Evolutionary conservation across 2,113 vertebrate genomes (phyloP), one percentile per base, ranked within the genome.

Genomic region (Camarhynchus parvulus): DNA sequence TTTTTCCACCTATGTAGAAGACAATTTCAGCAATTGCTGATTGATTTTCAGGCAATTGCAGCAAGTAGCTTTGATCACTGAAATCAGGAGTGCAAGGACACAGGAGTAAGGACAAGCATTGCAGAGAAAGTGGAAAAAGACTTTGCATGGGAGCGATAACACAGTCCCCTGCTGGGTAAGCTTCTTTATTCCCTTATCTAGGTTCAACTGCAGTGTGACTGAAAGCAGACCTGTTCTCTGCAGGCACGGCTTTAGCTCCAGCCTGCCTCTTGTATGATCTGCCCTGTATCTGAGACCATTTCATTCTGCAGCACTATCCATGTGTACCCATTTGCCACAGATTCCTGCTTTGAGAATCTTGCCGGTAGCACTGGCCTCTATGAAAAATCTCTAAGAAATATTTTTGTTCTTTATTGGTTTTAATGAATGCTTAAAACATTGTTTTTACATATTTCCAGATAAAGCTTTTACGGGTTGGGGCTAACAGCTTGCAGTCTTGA

Each of bases 21-120:
- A 39, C 25, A 70, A 82, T 91, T 93, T 74, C 85, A 82, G 33
- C 56, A 94, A 89, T 55, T 87, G 59, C 15, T 89, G 88, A 87
- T 50, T 94, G 88, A 87, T 91, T 95, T 90, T 70, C 78, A 87
- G 56, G 31, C 82, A 91, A 63, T 78, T 78, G 66, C 39, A 92
- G 74, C n/a, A 82, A 84, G 52, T 35, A 78, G 52, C 12, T 91
- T 84, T 78, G 85, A 75, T 74, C n/a, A 50, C 52, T 42, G 56
- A 84, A 93, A 90, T 72, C 56, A 75, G 47, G 47, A 92, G 61
- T 30, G 39, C 64, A 93, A 94, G 81, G 85, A 78, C 50, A 50
- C 25, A 27, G 21, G 35, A 62, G 15, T 42, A 84, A 89, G 46
- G 17, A 87, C 31, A 82, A 78, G 12, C 12, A 46, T 25, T 75